A percentile compares a stretch with the other conserved stretches of the same genome.
phyloP scores from a whole-genome alignment of 2,113 vertebrate species.

The Oncorhynchus tshawytscha region DNA sequence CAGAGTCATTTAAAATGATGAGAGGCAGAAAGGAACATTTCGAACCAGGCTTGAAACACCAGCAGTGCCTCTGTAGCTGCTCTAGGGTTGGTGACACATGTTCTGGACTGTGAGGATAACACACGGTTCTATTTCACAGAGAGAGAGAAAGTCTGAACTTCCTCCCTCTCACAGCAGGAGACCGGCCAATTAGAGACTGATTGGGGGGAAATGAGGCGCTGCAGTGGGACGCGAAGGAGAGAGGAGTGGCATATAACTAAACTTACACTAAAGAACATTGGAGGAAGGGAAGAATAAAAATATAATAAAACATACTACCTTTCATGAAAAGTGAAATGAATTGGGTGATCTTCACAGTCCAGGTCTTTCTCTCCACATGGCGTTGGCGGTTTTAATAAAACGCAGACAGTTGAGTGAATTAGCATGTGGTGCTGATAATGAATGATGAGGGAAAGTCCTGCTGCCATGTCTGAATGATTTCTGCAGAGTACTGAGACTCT shows the following conservation, averaged over 20 bases:
- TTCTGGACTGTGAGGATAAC: not conserved
- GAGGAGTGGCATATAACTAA: not conserved
- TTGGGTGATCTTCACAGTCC: conserved; percentile 27
- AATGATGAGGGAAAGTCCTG: not conserved
- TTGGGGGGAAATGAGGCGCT: conserved; percentile 27
- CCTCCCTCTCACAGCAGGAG: conserved; percentile 8
- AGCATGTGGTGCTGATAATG: conserved; percentile 40
- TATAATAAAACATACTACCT: not conserved
- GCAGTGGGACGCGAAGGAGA: conserved; percentile 18
- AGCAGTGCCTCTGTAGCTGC: conserved; percentile 12
- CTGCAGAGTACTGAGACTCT: too few species aligned
- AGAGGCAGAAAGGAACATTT: conserved; percentile 5
- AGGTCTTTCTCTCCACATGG: conserved; percentile 14
- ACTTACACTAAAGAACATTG: not conserved
- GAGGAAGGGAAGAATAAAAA: not conserved
- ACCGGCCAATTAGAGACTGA: conserved; percentile 40
- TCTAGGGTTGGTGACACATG: not conserved
- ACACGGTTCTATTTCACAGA: not conserved
- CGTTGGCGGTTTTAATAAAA: conserved; percentile 37
- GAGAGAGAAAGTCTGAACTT: conserved; percentile 2
- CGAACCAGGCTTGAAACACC: conserved; percentile 21
- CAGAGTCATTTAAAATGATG: conserved; percentile 13
- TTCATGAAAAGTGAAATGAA: conserved; percentile 30
- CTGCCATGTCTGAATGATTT: conserved; percentile 5
- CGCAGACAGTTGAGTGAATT: conserved; percentile 31